Conservation (phyloP, 2,888 invertebrate species). For the Ceramica pisi region DNA sequence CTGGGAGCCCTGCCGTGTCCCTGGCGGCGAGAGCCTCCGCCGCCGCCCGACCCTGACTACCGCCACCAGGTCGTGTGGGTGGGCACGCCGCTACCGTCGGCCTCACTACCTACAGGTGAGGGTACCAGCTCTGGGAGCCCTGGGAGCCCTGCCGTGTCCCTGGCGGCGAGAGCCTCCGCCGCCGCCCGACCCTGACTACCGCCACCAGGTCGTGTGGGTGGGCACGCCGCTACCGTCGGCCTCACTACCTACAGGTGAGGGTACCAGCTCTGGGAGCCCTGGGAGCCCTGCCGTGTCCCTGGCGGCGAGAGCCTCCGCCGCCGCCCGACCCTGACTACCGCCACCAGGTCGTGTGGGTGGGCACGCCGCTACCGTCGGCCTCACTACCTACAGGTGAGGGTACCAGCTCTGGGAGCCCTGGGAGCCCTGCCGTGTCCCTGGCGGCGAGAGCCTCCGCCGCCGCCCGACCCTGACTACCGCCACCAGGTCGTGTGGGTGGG, state of each 20-base stretch:
- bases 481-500: slow-evolving; percentile 99
- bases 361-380: slow-evolving; percentile 97
- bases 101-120: slow-evolving; percentile 91
- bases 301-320: slow-evolving; percentile 96
- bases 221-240: slow-evolving; percentile 98
- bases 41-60: slow-evolving; percentile 93
- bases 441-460: slow-evolving; percentile 95
- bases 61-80: slow-evolving; percentile 99
- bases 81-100: slow-evolving; percentile 97
- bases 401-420: slow-evolving; percentile 96
- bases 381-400: slow-evolving; percentile 91
- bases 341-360: slow-evolving; percentile 99
- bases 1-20: slow-evolving; percentile 96
- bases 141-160: slow-evolving; percentile 96
- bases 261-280: slow-evolving; percentile 96
- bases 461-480: slow-evolving; percentile 94
- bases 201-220: slow-evolving; percentile 99
- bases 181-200: slow-evolving; percentile 93
- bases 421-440: slow-evolving; percentile 97
- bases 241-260: slow-evolving; percentile 90
- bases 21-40: slow-evolving; percentile 97
- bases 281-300: slow-evolving; percentile 96
- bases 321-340: slow-evolving; percentile 94
- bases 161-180: slow-evolving; percentile 97
- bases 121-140: slow-evolving; percentile 96